phyloP scores from a whole-genome alignment of 2,797 vertebrate species.

The Chelonia mydas region DNA sequence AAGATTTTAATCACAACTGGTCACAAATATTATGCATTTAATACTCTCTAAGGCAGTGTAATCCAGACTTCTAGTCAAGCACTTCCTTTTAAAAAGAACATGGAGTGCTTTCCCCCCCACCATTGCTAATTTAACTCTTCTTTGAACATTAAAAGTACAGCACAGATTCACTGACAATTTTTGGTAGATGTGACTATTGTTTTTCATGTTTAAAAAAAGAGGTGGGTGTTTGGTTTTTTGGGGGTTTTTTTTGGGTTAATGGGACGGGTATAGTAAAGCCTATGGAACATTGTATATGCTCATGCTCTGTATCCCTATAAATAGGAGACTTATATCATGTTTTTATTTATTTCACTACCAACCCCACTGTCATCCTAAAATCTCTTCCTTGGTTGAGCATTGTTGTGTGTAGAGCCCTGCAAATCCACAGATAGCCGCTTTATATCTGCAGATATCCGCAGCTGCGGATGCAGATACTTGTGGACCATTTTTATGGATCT shows the following conservation, averaged over 20 bases:
- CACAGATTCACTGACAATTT: background rate
- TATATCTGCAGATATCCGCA: too few species aligned
- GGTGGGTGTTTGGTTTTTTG: too few species aligned
- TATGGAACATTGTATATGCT: background rate
- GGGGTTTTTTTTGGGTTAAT: background rate
- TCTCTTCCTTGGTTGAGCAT: background rate
- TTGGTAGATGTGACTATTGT: background rate
- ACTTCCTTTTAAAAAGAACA: background rate
- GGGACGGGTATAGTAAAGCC: background rate
- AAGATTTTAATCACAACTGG: background rate
- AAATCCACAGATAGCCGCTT: too few species aligned
- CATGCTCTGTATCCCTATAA: background rate
- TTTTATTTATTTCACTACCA: background rate
- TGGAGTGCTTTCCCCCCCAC: background rate
- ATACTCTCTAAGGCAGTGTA: background rate
- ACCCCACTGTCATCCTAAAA: background rate
- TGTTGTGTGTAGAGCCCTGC: too few species aligned
- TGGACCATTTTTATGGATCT: too few species aligned
- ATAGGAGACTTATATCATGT: background rate
- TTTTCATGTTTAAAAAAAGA: background rate
- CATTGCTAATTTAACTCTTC: background rate
- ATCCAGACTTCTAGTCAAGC: conserved; percentile 8
- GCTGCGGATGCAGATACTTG: too few species aligned
- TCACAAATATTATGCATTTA: background rate
- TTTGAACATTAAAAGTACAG: conserved; percentile 19